Conservation (phyloP, 2,113 vertebrate species). For the Microcebus ravelobensis region DNA sequence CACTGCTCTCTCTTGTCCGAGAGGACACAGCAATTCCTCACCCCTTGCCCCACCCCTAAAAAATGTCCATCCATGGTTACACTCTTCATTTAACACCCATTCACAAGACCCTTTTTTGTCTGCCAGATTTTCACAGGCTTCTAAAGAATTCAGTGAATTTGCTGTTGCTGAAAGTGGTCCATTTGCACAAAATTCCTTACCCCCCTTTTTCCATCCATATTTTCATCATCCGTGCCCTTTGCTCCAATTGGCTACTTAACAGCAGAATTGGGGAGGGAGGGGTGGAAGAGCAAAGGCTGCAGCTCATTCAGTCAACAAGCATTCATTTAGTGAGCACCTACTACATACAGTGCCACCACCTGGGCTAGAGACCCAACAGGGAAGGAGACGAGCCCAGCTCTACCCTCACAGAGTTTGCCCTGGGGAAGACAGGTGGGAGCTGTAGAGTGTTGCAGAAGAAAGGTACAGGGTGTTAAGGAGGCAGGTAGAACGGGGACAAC, state of each 20-base stretch:
- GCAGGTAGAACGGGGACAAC: too few species aligned
- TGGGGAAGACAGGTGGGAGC: not conserved
- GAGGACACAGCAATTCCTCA: not conserved
- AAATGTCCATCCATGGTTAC: not conserved
- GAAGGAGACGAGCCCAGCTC: not conserved
- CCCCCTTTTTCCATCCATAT: not conserved
- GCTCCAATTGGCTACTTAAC: conserved; percentile 29
- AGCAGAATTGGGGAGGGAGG: not conserved
- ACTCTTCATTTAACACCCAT: conserved; percentile 45
- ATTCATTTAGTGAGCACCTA: not conserved
- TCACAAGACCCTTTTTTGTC: conserved; percentile 68
- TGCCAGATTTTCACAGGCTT: conserved; percentile 65
- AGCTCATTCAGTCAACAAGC: not conserved
- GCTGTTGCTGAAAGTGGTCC: conserved; percentile 70
- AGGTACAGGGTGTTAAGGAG: too few species aligned
- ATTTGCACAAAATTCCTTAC: conserved; percentile 69
- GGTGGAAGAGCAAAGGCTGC: not conserved
- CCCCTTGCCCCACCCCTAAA: conserved; percentile 13
- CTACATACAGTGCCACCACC: not conserved
- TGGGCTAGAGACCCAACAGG: not conserved
- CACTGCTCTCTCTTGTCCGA: conserved; percentile 30
- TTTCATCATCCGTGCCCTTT: conserved; percentile 74
- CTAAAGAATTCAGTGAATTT: conserved; percentile 73
- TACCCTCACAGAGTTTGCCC: not conserved
- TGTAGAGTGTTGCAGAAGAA: not conserved